Conservation (phyloP, 2,113 vertebrate species). For the Columba livia region DNA sequence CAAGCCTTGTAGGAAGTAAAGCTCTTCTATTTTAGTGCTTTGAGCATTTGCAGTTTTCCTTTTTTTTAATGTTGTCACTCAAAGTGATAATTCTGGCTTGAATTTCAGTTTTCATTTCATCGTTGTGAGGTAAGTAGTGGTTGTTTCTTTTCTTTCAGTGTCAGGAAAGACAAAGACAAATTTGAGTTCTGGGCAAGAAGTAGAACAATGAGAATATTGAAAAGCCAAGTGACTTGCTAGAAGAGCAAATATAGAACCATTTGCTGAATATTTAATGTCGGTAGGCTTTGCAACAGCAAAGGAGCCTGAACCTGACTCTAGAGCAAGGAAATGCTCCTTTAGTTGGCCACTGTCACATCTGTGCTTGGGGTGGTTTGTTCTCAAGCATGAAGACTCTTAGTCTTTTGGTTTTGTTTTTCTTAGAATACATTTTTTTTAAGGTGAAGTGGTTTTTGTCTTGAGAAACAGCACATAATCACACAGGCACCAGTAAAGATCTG, state of each 20-base stretch:
- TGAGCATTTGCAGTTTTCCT: neutral
- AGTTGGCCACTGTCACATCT: neutral
- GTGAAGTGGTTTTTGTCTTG: neutral
- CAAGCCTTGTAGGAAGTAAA: neutral
- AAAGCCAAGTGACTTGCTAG: neutral
- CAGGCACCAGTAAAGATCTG: neutral
- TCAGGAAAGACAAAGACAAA: constrained; percentile 35
- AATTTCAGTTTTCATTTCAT: constrained; percentile 8
- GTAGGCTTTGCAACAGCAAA: neutral
- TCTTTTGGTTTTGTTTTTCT: neutral
- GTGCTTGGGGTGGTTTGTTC: neutral
- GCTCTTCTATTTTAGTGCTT: constrained; percentile 18
- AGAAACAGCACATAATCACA: neutral
- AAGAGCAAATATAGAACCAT: constrained; percentile 14
- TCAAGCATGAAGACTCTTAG: neutral
- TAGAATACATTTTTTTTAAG: neutral
- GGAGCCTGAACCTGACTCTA: neutral
- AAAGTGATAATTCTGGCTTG: constrained; percentile 9
- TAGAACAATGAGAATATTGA: constrained; percentile 9
- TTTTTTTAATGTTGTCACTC: neutral
- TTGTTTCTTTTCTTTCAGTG: constrained; percentile 27
- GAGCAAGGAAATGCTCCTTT: neutral
- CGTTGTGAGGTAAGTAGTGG: neutral
- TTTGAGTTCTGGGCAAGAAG: constrained; percentile 36
- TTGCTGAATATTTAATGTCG: constrained; percentile 38